These are phyloP conservation scores for Anastrepha ludens DNA, from an alignment of 1,140 invertebrate species.

Conservation along the genomic window DNA sequence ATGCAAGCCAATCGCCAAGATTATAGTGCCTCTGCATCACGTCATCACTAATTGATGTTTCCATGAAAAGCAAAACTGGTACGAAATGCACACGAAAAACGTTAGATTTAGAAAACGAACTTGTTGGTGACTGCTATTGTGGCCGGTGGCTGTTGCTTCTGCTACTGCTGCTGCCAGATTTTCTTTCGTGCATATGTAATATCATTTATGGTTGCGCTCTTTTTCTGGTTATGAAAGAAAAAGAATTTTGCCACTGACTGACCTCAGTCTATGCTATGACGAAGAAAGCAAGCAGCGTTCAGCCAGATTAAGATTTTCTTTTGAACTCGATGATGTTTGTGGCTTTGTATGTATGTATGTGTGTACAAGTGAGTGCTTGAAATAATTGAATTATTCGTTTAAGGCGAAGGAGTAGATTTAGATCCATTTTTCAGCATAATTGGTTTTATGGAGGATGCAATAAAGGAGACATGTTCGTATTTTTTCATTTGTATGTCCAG, in stretches of 20 bases:
- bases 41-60: constrained; percentile 53
- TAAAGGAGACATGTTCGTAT: no score
- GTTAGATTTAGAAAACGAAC: constrained; percentile 40
- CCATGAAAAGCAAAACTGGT: constrained; percentile 41
- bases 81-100: constrained; percentile 45
- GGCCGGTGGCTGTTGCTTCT: no score
- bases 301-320: constrained; percentile 10
- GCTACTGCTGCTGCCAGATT: not conserved
- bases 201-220: not conserved
- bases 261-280: not conserved
- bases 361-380: not conserved
- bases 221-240: not conserved
- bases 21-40: constrained; percentile 35
- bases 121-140: not conserved
- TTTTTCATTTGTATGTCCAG: no score
- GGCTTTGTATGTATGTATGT: not conserved
- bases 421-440: constrained; percentile 32
- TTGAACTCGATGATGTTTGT: not conserved
- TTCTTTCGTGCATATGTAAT: constrained; percentile 10
- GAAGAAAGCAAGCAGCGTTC: not conserved
- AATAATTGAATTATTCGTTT: not conserved
- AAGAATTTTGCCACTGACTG: constrained; percentile 5
- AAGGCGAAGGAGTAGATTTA: not conserved
- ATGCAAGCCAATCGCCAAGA: constrained; percentile 16
- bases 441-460: not conserved